Percentiles rank a stretch among this genome's conserved stretches.
phyloP scores from a whole-genome alignment of 2,888 invertebrate genomes.

The Leucozona laternaria region DNA sequence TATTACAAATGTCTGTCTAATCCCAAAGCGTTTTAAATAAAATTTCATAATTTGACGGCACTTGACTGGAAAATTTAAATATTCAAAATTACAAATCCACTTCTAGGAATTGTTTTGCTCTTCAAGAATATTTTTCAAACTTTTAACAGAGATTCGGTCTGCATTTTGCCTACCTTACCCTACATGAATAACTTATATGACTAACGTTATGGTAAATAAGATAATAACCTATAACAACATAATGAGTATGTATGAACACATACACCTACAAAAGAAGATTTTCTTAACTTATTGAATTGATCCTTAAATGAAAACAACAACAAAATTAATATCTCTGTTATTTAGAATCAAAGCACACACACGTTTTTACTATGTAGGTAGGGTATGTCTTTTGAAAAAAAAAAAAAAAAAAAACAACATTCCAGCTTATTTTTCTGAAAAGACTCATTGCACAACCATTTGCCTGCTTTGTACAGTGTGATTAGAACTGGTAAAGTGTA shows the following conservation, averaged over 20 bases:
- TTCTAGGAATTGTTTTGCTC: no score
- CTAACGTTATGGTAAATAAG: slow-evolving; percentile 56
- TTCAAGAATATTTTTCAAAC: neutral
- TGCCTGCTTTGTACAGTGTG: neutral
- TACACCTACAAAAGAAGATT: neutral
- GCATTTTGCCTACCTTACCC: neutral
- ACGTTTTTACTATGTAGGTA: neutral
- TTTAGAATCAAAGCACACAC: slow-evolving; percentile 16
- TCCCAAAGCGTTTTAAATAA: no score
- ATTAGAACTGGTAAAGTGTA: neutral
- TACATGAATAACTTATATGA: slow-evolving; percentile 8
- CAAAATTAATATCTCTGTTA: slow-evolving; percentile 24
- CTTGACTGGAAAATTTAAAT: no score
- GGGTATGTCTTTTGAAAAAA: neutral
- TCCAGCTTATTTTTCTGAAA: neutral
- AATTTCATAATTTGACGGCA: no score
- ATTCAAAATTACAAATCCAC: no score
- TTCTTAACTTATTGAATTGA: slow-evolving; percentile 55
- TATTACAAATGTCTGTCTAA: no score
- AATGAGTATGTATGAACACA: neutral
- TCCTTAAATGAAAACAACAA: slow-evolving; percentile 17
- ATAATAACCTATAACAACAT: slow-evolving; percentile 38
- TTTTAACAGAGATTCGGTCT: neutral
- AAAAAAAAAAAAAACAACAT: neutral
- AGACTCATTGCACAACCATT: slow-evolving; percentile 36